Evolutionary conservation across 92 coral and sea anemone genomes (phyloP), one percentile per base, ranked within the genome.

Genomic region (Micromussa lordhowensis): DNA sequence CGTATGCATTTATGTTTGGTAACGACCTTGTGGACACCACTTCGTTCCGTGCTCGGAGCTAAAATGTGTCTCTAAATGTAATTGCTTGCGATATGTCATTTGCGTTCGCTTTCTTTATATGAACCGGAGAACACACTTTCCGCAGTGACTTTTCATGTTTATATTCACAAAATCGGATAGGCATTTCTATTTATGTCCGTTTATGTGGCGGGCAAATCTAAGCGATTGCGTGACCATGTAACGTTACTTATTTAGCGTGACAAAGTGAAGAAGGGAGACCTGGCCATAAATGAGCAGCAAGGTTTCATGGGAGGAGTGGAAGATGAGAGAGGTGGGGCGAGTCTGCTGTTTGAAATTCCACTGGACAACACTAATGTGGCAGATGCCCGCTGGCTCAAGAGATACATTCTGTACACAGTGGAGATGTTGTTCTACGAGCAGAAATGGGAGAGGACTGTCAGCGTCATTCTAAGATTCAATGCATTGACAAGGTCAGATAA

Each of bases 291-390:
- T 68, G 88, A 88, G 26, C 88, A 86, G 35, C 89, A 90, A 77
- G 96, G 96, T 24, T 72, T 95, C 61, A 91, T 95, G 99, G 99
- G 96, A 55, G 96, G 96, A 72, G 89, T 97, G 13, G 98, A 97
- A 68, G 94, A 94, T 51, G 98, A 97, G 93, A 96, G 88, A 86
- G 99, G 99, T 58, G 99, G 99, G 10, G 91, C 97, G 79, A 96
- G 96, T 78, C 80, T 97, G 80, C 61, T 93, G 59, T 97, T 97
- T 81, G 99, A 97, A 89, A 80, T 87, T 13, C 96, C 98, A 28
- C 92, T 97, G 86, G 98, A 97, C 86, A 92, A 96, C 69, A 94
- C 91, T 6, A 91, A 87, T 63, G 77, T 85, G 34, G 75, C 92
- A 22, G 98, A 97, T 80, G 91, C 94, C 8, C 98, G 96, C 77